These are phyloP conservation scores for Larimichthys polyactis DNA, from an alignment of 2,113 vertebrate species.

Conservation along the genomic window DNA sequence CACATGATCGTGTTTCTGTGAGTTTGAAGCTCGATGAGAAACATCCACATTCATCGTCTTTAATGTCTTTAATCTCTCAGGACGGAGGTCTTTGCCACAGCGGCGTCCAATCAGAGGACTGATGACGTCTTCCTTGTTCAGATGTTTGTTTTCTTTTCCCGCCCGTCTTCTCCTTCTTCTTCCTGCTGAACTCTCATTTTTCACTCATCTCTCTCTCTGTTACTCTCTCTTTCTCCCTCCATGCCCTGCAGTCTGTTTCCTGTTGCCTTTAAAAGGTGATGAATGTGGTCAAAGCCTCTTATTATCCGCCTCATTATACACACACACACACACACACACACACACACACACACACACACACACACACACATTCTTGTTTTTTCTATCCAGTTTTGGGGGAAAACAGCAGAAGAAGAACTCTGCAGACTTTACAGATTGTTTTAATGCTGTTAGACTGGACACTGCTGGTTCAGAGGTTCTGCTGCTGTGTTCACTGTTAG, in stretches of 20 bases:
- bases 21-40: too few species aligned
- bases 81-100: too few species aligned
- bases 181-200: slow-evolving; percentile 17
- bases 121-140: not conserved
- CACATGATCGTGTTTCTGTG: too few species aligned
- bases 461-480: too few species aligned
- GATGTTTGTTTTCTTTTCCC: not conserved
- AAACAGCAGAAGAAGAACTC: too few species aligned
- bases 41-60: too few species aligned
- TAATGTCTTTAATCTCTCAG: too few species aligned
- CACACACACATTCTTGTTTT: not conserved
- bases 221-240: not conserved
- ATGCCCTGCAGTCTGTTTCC: slow-evolving; percentile 25
- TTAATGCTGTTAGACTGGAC: too few species aligned
- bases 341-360: slow-evolving; percentile 39
- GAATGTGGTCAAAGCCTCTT: slow-evolving; percentile 57
- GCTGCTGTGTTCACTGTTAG: too few species aligned
- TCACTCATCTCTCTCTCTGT: slow-evolving; percentile 36
- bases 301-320: slow-evolving; percentile 51
- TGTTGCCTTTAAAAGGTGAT: slow-evolving; percentile 77
- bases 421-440: too few species aligned
- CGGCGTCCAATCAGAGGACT: too few species aligned
- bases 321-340: slow-evolving; percentile 8
- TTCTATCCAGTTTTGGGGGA: too few species aligned
- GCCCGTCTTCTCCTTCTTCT: not conserved